Evolutionary conservation across 2,113 vertebrate species (phyloP).

Genomic region (Himantopus leucocephalus): DNA sequence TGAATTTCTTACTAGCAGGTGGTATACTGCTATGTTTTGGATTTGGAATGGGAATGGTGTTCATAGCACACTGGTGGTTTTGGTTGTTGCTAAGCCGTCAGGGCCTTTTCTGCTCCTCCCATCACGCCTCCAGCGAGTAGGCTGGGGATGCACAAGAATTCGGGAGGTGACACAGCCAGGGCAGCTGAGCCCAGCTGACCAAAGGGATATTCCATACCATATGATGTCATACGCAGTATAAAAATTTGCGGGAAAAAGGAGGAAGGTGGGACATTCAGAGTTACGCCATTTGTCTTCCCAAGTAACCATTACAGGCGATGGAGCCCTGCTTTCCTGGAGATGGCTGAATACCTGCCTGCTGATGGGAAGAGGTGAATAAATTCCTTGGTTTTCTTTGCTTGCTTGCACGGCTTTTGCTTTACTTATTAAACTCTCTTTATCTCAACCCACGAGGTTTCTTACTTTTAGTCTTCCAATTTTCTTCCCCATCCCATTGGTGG

Average conservation of each 20-base stretch:
- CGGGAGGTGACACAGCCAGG: neutral
- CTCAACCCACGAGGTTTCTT: neutral
- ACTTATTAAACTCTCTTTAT: neutral
- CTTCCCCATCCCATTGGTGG: neutral
- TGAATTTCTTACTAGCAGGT: neutral
- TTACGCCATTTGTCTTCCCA: neutral
- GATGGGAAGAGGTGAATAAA: neutral
- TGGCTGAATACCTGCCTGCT: neutral
- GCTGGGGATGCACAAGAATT: neutral
- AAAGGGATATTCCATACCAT: neutral
- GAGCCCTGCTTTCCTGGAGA: neutral
- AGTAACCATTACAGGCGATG: neutral
- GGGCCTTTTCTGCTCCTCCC: neutral
- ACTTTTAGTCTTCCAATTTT: neutral
- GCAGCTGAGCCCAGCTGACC: neutral
- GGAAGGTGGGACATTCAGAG: too few relatives aligned
- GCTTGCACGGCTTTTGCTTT: neutral
- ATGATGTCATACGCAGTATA: neutral
- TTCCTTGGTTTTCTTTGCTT: neutral
- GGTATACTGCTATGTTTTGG: neutral
- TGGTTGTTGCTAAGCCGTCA: neutral
- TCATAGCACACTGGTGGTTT: neutral
- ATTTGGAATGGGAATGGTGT: neutral
- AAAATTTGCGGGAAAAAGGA: neutral
- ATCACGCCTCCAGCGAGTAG: neutral